Base-by-base conservation (phyloP, 2,113 vertebrate species). In the Ranitomeya imitator region DNA sequence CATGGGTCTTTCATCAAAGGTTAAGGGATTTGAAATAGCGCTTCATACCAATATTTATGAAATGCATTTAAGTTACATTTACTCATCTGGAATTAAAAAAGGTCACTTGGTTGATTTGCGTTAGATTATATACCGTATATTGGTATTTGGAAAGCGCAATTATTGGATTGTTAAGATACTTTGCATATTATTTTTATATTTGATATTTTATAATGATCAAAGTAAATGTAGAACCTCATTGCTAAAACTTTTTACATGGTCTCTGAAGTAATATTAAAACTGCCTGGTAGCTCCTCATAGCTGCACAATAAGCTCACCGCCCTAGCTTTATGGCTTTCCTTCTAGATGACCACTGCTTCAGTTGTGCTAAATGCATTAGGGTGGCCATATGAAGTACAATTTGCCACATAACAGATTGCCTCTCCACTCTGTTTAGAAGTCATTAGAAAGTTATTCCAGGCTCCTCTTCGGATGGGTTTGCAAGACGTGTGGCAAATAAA, bases 1-100 rank as follows among this genome's bases (percentile, higher is more conserved):
- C 6, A 10, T 23, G 8, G 19, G n/a, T 37, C 45, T n/a, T 86
- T 82, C 59, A 60, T 87, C 21, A 87, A 87, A 87, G 86, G 79
- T 82, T 81, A 71, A 23, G 19, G 57, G 55, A 59, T 60, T 21
- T 37, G 52, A 82, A 54, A 74, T 60, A 37, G 51, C 82, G 52
- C 23, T 82, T 73, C 31, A 59, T 73, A 60, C 63, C 79, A 87
- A 87, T 87, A 87, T 87, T 87, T 87, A 51, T 59, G 45, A 74
- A 82, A 23, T 31, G 55, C 12, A 52, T 79, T 78, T 63, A 67
- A 79, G 59, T 65, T 86, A 86, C 45, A 73, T 73, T 81, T 81
- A 45, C 63, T 61, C 23, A 59, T 57, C 63, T 81, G 52, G 9
- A 71, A 87, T 63, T 5, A 31, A 55, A 54, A 87, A 57, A 80